These are phyloP conservation scores for Cephalotes varians DNA, from an alignment of 2,888 invertebrate genomes.

Conservation along the genomic window DNA sequence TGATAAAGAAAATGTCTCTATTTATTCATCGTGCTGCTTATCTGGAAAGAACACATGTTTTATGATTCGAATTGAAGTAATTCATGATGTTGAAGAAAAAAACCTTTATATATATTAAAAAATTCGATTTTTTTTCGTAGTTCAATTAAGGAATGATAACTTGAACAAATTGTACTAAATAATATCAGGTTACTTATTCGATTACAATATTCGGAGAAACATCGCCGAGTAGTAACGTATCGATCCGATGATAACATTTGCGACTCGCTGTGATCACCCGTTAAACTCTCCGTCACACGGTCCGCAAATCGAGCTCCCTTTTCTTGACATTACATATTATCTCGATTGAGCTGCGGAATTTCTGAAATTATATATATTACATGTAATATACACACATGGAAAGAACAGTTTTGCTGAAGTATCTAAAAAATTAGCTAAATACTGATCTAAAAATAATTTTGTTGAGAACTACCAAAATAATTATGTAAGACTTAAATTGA, in stretches of 20 bases:
- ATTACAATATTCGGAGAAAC: constrained; percentile 7
- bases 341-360: constrained; percentile 28
- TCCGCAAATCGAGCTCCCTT: constrained; percentile 6
- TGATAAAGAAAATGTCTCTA: constrained; percentile 58
- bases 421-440: too few relatives aligned
- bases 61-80: background rate
- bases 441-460: too few relatives aligned
- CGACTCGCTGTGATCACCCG: constrained; percentile 53
- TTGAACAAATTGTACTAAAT: too few relatives aligned
- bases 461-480: too few relatives aligned
- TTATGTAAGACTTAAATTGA: too few relatives aligned
- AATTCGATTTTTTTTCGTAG: background rate
- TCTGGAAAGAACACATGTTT: background rate
- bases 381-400: background rate
- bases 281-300: constrained; percentile 56
- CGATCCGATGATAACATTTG: constrained; percentile 5
- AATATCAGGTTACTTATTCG: background rate
- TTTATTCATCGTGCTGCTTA: constrained; percentile 48
- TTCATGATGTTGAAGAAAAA: background rate
- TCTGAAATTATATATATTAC: background rate
- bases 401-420: too few relatives aligned
- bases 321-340: background rate
- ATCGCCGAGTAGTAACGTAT: background rate
- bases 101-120: too few relatives aligned
- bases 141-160: background rate